A percentile compares a stretch with the other conserved stretches of the same genome.
Evolutionary conservation across 1,140 invertebrate genomes (phyloP).

Genomic region (Bombus vancouverensis): DNA sequence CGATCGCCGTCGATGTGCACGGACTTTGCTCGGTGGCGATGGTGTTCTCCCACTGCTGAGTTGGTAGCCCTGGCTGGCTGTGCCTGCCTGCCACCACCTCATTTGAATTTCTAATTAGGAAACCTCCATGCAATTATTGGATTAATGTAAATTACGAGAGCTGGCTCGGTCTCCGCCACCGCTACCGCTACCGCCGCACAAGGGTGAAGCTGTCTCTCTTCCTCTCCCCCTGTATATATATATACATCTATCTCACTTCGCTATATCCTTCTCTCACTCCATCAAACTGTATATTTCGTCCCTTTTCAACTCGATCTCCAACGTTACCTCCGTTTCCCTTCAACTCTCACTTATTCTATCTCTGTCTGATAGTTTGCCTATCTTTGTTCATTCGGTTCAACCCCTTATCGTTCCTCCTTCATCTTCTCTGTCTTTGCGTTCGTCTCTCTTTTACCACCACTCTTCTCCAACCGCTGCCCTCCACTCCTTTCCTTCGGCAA

Average conservation of each 20-base stretch:
- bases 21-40: conserved; percentile 79
- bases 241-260: conserved; percentile 41
- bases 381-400: conserved; percentile 45
- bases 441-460: conserved; percentile 22
- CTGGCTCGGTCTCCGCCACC: conserved; percentile 85
- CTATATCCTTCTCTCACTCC: conserved; percentile 30
- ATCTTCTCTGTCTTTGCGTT: conserved; percentile 30
- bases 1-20: conserved; percentile 68
- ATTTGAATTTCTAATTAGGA: conserved; percentile 96
- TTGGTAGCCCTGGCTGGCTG: conserved; percentile 82
- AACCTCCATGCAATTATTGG: conserved; percentile 96
- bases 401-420: conserved; percentile 60
- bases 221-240: conserved; percentile 48
- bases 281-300: conserved; percentile 11
- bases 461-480: conserved; percentile 28
- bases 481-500: conserved; percentile 23
- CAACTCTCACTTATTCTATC: neutral
- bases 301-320: conserved; percentile 47
- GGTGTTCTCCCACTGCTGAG: conserved; percentile 76
- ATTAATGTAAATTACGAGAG: conserved; percentile 96
- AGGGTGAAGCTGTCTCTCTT: conserved; percentile 76
- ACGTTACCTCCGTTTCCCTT: conserved; percentile 33
- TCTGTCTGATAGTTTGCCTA: conserved; percentile 39
- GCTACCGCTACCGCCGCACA: conserved; percentile 79
- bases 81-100: conserved; percentile 87